Base-by-base conservation (phyloP, 2,888 invertebrate genomes). In the Prostheceraeus crozeri region DNA sequence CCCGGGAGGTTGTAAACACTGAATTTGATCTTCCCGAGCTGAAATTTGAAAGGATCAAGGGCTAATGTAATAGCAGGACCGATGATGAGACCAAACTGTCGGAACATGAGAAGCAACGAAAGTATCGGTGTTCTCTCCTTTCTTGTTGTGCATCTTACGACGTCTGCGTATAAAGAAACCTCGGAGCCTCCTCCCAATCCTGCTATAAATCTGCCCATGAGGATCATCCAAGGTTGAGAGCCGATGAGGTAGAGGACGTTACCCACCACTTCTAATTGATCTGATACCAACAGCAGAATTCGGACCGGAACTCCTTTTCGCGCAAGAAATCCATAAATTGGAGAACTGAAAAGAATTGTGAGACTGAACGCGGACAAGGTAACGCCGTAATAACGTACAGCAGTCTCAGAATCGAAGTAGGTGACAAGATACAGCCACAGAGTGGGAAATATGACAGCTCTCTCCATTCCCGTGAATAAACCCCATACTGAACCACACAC, bases 391-490 rank as follows among this genome's bases (percentile, higher is more conserved):
- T 30, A 60, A 11, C 61, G 36, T 10, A 31, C 27, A 8, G 60
- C 60, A 3, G 46, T 31, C 3, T 23, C 23, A 46, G 31, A 31
- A 53, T 71, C 67, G 60, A 74, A 77, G 4, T 70, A 66, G 14
- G 66, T 67, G 33, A 71, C 67, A 11, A 78, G 65, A 65, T 77
- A 78, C 53, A 75, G 67, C 76, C 77, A 77, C 30, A 77, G 67
- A 11, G 78, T 77, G 1, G 79, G 78, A 30, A 79, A 68, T 56
- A 78, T 77, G 6, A 79, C 77, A 30, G 78, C 78, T 78, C 58
- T 23, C 16, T 58, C 58, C 2, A 58, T n/a, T 19, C 57, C 57
- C n/a, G 58, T 58, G 25, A 58, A 25, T 21, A 58, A 58, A 16
- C 58, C 58, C 58, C 58, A 58, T 23, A 46, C 11, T 3, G 55